Base-by-base conservation (phyloP, 2,797 vertebrate genomes). In the Pipistrellus kuhlii region DNA sequence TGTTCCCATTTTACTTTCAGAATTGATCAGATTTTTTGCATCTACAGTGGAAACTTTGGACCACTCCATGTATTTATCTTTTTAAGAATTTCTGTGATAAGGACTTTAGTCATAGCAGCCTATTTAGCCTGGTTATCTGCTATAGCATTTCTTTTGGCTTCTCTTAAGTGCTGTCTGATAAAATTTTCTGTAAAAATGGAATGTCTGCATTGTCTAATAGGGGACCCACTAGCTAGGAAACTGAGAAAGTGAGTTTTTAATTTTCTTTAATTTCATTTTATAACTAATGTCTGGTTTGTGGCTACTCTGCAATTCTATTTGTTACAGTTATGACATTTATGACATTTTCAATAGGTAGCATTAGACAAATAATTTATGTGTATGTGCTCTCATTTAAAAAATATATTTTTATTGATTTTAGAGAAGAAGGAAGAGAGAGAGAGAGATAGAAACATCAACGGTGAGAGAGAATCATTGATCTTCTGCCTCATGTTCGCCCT, bases 201-300 rank as follows among this genome's bases (percentile, higher is more conserved):
- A 53, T 27, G 21, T 83, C 46, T 82, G 15, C 17, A 11, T 69
- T 46, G 32, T 51, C 15, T 23, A 48, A 0, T 44, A 30, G 15
- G 21, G 27, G 69, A 64, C 27, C 81, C 41, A 44, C 18, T 48
- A 83, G 55, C 6, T 75, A 32, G 41, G 35, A 81, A 73, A 76
- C 59, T 69, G 27, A 81, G 51, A 62, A 73, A 85, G 15, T 83
- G 17, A 53, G 68, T 88, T 94, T 90, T 89, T 64, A 44, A 38
- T 41, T 77, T 35, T 75, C 38, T 48, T 88, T 82, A 5, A 72
- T 86, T 48, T 48, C 21, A 81, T 41, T 57, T 44, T 75, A 38
- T 38, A 83, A 69, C 25, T 69, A 76, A 77, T 92, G 48, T 20
- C 27, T 41, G 38, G 14, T 68, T 75, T 41, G 55, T 44, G 46